Evolutionary conservation across 2,797 vertebrate genomes (phyloP).

Genomic region (Crenichthys baileyi): DNA sequence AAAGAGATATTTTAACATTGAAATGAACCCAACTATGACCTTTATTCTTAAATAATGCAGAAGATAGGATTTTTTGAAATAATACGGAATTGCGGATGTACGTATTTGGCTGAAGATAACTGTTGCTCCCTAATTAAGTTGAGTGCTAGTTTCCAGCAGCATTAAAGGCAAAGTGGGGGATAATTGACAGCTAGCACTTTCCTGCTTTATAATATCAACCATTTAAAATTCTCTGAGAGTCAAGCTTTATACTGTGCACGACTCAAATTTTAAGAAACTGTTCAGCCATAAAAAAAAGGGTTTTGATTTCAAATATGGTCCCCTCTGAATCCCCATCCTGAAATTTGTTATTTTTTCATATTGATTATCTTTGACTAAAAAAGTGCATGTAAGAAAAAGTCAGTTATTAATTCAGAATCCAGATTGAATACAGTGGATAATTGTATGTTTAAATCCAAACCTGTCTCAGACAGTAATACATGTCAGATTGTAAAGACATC

Average conservation of each 20-base stretch:
- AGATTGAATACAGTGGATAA: neutral
- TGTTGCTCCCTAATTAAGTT: slow-evolving; percentile 4
- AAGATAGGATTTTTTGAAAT: neutral
- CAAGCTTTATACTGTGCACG: neutral
- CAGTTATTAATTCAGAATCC: neutral
- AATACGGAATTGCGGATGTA: neutral
- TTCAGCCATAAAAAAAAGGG: neutral
- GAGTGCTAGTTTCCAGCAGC: neutral
- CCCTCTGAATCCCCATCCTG: neutral
- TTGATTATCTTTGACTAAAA: neutral
- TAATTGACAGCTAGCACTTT: neutral
- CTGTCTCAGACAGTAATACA: neutral
- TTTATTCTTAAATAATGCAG: neutral
- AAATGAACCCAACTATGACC: neutral
- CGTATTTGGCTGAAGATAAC: slow-evolving; percentile 1
- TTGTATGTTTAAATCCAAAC: neutral
- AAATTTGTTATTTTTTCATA: neutral
- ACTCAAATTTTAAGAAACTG: slow-evolving; percentile 1
- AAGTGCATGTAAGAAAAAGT: neutral
- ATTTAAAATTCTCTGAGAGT: slow-evolving; percentile 16
- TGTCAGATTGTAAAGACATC: neutral
- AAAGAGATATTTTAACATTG: neutral
- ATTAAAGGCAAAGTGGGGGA: neutral
- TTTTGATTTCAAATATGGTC: neutral
- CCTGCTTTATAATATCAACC: neutral